Base-by-base conservation (phyloP, 1,140 invertebrate genomes). In the Andricus grossulariae region DNA sequence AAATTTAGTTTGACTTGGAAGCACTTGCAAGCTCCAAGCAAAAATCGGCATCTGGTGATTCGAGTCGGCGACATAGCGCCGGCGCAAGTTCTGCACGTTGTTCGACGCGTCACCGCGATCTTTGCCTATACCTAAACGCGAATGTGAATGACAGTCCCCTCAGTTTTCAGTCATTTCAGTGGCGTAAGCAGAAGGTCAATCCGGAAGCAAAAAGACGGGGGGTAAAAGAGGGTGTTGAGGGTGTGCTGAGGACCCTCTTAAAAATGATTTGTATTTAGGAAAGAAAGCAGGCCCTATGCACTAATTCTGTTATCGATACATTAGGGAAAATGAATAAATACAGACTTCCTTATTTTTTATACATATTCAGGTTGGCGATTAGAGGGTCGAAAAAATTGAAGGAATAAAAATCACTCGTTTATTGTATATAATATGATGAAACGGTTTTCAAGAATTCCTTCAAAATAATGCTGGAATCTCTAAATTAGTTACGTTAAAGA, bases 1-100 rank as follows among this genome's bases (percentile, higher is more conserved):
- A 89, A 89, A 88, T 89, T 89, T 88, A 88, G 88, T 87, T 85
- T 82, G 78, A 85, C 76, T 81, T 81, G 79, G 80, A 82, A 80
- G 83, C 81, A 83, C 78, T 82, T 79, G 82, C 81, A 85, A 79
- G 79, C 74, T 83, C 77, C 76, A 82, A 80, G 84, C 81, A 80
- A 81, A 80, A 81, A 87, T 82, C 83, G 86, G 87, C 87, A 88
- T 86, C 87, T 88, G 87, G 85, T 85, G 78, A 87, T 84, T 87
- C 80, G 80, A 84, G 77, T 79, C 76, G 81, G 77, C 52, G 52
- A 71, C 19, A 32, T 32, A 76, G 78, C 78, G 81, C 76, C 66
- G 52, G 74, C 50, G 49, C 50, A 54, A 78, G 82, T 79, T 73
- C 55, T 78, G 83, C 87, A 87, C 85, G 85, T 87, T 83, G 80